Base-by-base conservation (phyloP, 2,113 vertebrate genomes). In the Notiomystis cincta region DNA sequence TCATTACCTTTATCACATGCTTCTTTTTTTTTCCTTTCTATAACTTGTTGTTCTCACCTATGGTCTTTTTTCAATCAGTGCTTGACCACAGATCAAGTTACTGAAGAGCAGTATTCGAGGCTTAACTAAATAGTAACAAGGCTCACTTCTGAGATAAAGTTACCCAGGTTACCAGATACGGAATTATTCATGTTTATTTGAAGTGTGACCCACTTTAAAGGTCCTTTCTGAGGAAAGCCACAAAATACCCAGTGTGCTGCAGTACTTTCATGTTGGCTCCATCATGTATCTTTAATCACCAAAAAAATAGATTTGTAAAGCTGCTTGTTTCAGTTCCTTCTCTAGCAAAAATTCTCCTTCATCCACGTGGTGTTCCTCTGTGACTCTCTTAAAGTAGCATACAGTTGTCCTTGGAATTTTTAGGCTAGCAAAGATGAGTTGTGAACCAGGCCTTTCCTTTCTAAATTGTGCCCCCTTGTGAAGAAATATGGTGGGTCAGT, bases 381-480 rank as follows among this genome's bases (percentile, higher is more conserved):
- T 2, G 16, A 60, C 72, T 18, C 12, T 89, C 16, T 50, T 75
- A 30, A 75, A 64, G 60, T 13, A 51, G 23, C 8, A 27, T 79
- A 20, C 3, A 25, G 25, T 44, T 21, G 9, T 19, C 50, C 25
- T n/a, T 84, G 22, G 56, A 71, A 53, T 47, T 67, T 84, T 67
- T 45, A 89, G 15, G 17, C 54, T 72, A 91, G 20, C 21, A 80
- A 24, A 71, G 87, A 25, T 38, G 2, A 27, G 14, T n/a, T 28
- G 16, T 48, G 48, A 42, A 66, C 4, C 20, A 42, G 15, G 13
- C 45, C 14, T 45, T 85, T 83, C 16, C 33, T 85, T 58, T 77
- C 56, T 65, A 50, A 93, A 91, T 51, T 66, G 75, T 96, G 89
- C 79, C 93, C 88, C 53, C 89, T 84, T 82, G 92, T 90, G 87